These are phyloP conservation scores for Agrotis clavis DNA, from an alignment of 2,888 invertebrate genomes.

Conservation along the genomic window DNA sequence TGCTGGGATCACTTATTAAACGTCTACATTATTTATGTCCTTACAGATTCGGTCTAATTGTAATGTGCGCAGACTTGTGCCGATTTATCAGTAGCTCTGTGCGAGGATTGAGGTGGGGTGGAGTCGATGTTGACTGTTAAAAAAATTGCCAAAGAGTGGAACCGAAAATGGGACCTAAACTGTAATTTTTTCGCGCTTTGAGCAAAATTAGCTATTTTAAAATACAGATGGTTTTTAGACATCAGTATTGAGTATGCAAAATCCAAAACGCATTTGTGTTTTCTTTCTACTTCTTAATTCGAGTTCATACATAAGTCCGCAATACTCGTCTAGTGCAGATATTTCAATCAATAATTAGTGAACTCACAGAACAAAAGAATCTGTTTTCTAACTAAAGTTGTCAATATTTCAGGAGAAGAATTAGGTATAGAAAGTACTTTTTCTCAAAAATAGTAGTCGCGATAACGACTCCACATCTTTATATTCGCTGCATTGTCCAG, in stretches of 20 bases:
- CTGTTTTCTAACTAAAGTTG: too few relatives aligned
- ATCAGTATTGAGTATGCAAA: too few relatives aligned
- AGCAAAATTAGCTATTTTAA: too few relatives aligned
- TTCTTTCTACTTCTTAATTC: too few relatives aligned
- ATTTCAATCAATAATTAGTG: too few relatives aligned
- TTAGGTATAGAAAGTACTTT: neutral
- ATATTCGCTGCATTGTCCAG: conserved; percentile 76
- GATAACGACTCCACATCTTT: conserved; percentile 61
- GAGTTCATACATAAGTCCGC: too few relatives aligned
- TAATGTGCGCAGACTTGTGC: conserved; percentile 81
- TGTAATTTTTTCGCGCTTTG: neutral
- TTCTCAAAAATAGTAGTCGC: neutral
- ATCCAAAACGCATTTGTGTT: too few relatives aligned
- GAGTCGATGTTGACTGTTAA: conserved; percentile 53
- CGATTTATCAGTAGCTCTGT: conserved; percentile 78
- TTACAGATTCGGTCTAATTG: conserved; percentile 84
- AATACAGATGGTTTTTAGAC: too few relatives aligned
- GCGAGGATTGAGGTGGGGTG: conserved; percentile 53
- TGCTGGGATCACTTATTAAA: conserved; percentile 78
- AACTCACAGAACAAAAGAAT: too few relatives aligned
- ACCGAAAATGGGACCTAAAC: too few relatives aligned
- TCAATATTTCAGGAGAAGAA: neutral
- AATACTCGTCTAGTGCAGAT: too few relatives aligned
- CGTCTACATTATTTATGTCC: conserved; percentile 80
- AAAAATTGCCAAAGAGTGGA: too few relatives aligned